Percentiles rank a stretch among this genome's conserved stretches.
These are phyloP conservation scores for Cricetomys ansorgei DNA, from an alignment of 2,113 vertebrate genomes.

Conservation along the genomic window DNA sequence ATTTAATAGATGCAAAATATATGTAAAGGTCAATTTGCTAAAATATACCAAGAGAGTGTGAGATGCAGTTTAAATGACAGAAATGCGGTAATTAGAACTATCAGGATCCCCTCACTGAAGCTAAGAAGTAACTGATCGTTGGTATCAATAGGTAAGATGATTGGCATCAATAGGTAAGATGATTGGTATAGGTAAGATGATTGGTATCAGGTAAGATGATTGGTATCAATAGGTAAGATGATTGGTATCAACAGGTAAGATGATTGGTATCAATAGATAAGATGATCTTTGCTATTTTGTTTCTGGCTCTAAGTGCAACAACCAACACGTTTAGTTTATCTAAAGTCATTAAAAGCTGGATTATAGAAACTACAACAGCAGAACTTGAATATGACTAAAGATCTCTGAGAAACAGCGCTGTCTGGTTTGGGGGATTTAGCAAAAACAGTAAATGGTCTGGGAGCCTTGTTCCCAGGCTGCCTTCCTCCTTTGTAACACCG, in stretches of 20 bases:
- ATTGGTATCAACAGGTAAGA: no score
- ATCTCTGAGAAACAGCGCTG: background rate
- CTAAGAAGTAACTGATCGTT: slow-evolving; percentile 13
- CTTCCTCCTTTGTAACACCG: background rate
- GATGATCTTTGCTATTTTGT: background rate
- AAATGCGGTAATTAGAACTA: slow-evolving; percentile 62
- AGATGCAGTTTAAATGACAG: slow-evolving; percentile 76
- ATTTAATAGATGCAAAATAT: slow-evolving; percentile 80
- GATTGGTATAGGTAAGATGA: no score
- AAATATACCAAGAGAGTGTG: slow-evolving; percentile 72
- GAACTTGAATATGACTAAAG: background rate
- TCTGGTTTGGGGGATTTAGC: background rate
- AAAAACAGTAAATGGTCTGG: background rate
- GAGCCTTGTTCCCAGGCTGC: background rate
- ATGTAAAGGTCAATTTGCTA: slow-evolving; percentile 83
- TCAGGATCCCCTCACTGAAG: background rate
- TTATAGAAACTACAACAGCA: slow-evolving; percentile 16
- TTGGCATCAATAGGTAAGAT: no score
- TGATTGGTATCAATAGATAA: background rate
- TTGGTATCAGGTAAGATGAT: no score
- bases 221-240: no score
- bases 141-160: no score
- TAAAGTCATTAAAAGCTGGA: background rate
- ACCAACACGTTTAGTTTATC: background rate
- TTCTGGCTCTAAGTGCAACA: background rate